These are phyloP conservation scores for Morone saxatilis DNA, from an alignment of 2,113 vertebrate genomes.

Conservation along the genomic window DNA sequence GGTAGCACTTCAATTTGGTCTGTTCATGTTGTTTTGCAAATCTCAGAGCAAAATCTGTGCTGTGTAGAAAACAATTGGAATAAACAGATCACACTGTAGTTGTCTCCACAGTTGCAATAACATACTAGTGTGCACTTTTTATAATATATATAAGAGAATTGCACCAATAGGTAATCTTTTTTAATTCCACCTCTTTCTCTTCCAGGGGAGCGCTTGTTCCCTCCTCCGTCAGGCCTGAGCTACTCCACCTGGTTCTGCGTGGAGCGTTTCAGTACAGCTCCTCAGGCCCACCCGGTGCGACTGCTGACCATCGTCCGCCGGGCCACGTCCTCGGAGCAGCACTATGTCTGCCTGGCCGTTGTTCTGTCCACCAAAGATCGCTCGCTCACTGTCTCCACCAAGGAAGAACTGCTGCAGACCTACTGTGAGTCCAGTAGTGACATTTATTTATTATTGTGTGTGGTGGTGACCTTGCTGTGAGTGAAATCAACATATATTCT, in stretches of 20 bases:
- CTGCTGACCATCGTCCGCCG: constrained; percentile 93
- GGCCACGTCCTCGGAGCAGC: constrained; percentile 96
- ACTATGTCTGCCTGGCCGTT: constrained; percentile 94
- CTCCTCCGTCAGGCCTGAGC: constrained; percentile 95
- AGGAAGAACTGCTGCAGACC: constrained; percentile 96
- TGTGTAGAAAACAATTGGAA: neutral
- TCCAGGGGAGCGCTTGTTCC: constrained; percentile 95
- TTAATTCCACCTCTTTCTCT: neutral
- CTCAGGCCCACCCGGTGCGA: constrained; percentile 91
- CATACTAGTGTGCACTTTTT: neutral
- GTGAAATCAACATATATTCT: too few relatives aligned
- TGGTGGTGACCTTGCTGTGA: too few relatives aligned
- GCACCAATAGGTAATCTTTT: neutral
- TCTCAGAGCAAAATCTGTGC: neutral
- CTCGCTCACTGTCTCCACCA: constrained; percentile 95
- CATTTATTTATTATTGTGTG: neutral
- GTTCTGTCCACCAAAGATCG: constrained; percentile 94
- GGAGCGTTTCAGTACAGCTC: constrained; percentile 90
- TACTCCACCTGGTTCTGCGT: constrained; percentile 98
- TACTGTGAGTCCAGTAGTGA: constrained; percentile 83
- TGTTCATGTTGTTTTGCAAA: neutral
- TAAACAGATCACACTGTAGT: neutral
- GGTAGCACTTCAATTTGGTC: neutral
- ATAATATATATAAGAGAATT: too few relatives aligned
- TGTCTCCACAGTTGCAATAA: neutral